Evolutionary conservation across 2,888 invertebrate species (phyloP), one percentile per base, ranked within the genome.

Genomic region (Gastracanthus pulcherrimus): DNA sequence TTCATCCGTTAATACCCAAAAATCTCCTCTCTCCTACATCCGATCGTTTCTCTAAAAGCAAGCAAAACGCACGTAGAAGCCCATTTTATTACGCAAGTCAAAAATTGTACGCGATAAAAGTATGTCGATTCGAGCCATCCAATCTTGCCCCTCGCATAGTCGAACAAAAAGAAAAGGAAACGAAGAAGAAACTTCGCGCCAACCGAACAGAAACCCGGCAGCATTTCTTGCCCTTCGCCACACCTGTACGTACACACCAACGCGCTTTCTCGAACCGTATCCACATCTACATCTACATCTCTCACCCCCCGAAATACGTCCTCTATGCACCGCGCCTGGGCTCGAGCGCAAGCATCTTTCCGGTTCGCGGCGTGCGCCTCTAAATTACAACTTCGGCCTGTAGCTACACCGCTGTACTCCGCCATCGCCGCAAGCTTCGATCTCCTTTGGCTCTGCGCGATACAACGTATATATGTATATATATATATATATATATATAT

Each of bases 311-410:
- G 9, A 51, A 23, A 51, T 51, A 26, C 34, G 34, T 31, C 58
- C 29, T 29, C 29, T 58, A 16, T 2, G 3, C 58, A 29, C 2
- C 45, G 45, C 45, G 11, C 3, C 45, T 2, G 58, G 16, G 58
- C 29, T 4, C 58, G 3, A 16, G 31, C 34, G 31, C 34, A 2
- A 66, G 45, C 72, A 66, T 72, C 66, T 72, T 79, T 66, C 66
- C 79, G 55, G 79, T 41, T 58, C 34, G 64, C 29, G 19, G 45
- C 4, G 45, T 36, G n/a, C 69, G 58, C 45, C 60, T 72, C 41
- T 72, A 72, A 66, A 71, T 72, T 72, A 66, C 71, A 45, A 66
- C 31, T 72, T 66, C 48, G 69, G 58, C n/a, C n/a, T n/a, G n/a
- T n/a, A n/a, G n/a, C n/a, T n/a, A n/a, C n/a, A n/a, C n/a, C n/a